Evolutionary conservation across 2,888 invertebrate species (phyloP).

Genomic region (Pediacus dermestoides): DNA sequence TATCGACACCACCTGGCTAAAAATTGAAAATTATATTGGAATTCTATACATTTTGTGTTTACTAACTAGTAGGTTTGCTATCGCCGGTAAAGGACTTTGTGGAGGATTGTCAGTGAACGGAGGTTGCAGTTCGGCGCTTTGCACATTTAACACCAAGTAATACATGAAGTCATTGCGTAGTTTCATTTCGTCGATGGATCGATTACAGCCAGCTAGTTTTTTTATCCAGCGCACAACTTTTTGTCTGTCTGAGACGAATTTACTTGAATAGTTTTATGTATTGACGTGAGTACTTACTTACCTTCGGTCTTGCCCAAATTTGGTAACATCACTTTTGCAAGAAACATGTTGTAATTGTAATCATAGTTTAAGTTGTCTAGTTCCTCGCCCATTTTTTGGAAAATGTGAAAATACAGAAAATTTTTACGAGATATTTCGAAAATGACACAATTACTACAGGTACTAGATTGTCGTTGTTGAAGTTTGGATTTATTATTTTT

Average conservation of each 20-base stretch:
- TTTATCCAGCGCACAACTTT: slow-evolving; percentile 53
- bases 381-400: slow-evolving; percentile 47
- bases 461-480: too few species aligned
- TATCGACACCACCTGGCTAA: slow-evolving; percentile 35
- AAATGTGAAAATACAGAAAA: too few species aligned
- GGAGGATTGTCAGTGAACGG: slow-evolving; percentile 55
- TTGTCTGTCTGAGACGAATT: slow-evolving; percentile 45
- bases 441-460: too few species aligned
- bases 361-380: slow-evolving; percentile 53
- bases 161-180: slow-evolving; percentile 56
- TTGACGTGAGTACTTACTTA: slow-evolving; percentile 13
- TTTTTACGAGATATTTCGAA: too few species aligned
- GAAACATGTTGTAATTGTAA: slow-evolving; percentile 53
- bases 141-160: slow-evolving; percentile 52
- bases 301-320: slow-evolving; percentile 44
- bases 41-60: slow-evolving; percentile 2
- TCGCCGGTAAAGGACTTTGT: slow-evolving; percentile 47
- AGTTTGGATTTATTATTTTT: too few species aligned
- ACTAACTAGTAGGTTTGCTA: slow-evolving; percentile 49
- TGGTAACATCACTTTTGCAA: slow-evolving; percentile 50
- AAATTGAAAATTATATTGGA: background rate
- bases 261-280: slow-evolving; percentile 5
- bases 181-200: slow-evolving; percentile 52
- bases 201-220: slow-evolving; percentile 50
- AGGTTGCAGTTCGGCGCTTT: slow-evolving; percentile 49